Percentiles rank a stretch among this genome's conserved stretches.
These are phyloP conservation scores for Thereva unica DNA, from an alignment of 2,888 invertebrate species.

Conservation along the genomic window DNA sequence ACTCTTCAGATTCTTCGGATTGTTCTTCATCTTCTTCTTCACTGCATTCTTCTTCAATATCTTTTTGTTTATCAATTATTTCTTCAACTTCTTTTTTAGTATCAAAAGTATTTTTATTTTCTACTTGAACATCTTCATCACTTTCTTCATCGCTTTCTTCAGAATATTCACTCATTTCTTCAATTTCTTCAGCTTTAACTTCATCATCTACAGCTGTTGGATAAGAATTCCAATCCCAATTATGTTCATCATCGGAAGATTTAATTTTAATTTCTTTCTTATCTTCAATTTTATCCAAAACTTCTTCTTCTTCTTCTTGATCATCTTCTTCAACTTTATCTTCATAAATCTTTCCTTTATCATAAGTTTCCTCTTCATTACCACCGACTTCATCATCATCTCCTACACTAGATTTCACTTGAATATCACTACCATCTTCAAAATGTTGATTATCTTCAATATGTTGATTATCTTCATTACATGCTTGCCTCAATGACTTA, in stretches of 20 bases:
- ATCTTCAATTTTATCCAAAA: slow-evolving; percentile 23
- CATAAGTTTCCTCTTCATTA: too few relatives aligned
- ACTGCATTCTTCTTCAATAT: slow-evolving; percentile 36
- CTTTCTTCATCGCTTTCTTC: slow-evolving; percentile 43
- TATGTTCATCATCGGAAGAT: slow-evolving; percentile 20
- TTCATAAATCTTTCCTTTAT: slow-evolving; percentile 38
- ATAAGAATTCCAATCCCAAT: slow-evolving; percentile 29
- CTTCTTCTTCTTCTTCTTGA: slow-evolving; percentile 42
- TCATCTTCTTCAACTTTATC: slow-evolving; percentile 40
- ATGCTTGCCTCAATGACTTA: too few relatives aligned
- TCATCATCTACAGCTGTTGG: slow-evolving; percentile 43
- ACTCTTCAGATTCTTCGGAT: slow-evolving; percentile 32
- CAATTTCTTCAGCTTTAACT: slow-evolving; percentile 45
- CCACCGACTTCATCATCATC: too few relatives aligned
- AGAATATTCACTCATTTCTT: slow-evolving; percentile 45
- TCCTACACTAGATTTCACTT: too few relatives aligned
- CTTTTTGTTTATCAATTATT: slow-evolving; percentile 41
- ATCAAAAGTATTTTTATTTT: slow-evolving; percentile 3
- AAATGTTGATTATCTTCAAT: too few relatives aligned
- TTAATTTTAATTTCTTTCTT: slow-evolving; percentile 38
- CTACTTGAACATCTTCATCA: slow-evolving; percentile 40
- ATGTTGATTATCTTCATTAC: too few relatives aligned
- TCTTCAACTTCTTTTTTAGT: slow-evolving; percentile 24
- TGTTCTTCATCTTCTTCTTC: slow-evolving; percentile 36
- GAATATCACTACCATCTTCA: too few relatives aligned